Evolutionary conservation across 2,888 invertebrate species (phyloP), one percentile per base, ranked within the genome.

Genomic region (Megaustenia siamemsis): DNA sequence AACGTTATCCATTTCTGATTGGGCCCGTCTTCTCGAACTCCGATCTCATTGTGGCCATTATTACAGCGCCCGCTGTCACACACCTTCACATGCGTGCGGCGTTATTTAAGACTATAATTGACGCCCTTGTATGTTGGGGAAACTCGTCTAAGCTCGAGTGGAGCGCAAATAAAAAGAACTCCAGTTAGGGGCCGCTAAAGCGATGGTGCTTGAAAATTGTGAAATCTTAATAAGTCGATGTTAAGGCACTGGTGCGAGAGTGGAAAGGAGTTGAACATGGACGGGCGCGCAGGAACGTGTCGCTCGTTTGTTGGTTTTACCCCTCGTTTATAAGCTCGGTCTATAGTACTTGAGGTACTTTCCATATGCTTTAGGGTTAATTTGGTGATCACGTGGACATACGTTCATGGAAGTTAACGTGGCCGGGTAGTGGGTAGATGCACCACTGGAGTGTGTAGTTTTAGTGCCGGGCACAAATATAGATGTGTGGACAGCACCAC

Each of bases 41-140:
- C 69, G 24, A 24, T 38, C 40, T 68, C 40, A 24, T 69, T 24
- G 5, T 24, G 8, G 38, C 40, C 40, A 69, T 69, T 69, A 40
- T 69, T 69, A 38, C 69, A 6, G 21, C 8, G 69, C 38, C 40
- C 24, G 69, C 69, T 69, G 69, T 69, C 69, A 69, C 24, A 35
- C 38, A 1, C 49, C 28, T 49, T 32, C 12, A 28, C 1, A 56
- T 35, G 1, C 35, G 35, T 21, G 2, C 38, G 21, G 21, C 38
- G 56, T 76, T 56, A 56, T 76, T 76, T 56, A 32, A 38, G 75
- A 53, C 35, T 35, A 35, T 76, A 76, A 76, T 76, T 76, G 76
- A 49, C 35, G 32, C 76, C 56, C 24, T 56, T 56, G 35, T 12
- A 15, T 15, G 73, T 15, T 69, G 4, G 1, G 15, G 49, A 32